Conservation (phyloP, 2,888 invertebrate genomes). For the Plemyria rubiginata region DNA sequence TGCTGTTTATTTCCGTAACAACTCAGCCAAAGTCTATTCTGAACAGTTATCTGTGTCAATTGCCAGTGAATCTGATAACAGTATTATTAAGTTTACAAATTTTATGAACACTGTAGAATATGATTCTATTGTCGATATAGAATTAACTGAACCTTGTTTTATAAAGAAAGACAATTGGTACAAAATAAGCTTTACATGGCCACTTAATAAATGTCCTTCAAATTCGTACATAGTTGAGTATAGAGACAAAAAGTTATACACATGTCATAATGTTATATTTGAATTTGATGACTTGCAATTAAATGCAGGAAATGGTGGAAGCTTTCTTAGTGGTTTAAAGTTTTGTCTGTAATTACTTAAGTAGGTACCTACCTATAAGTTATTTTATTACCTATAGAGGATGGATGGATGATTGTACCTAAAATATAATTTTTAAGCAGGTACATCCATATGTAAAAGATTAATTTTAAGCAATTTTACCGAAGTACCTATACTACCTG, state of each 20-base stretch:
- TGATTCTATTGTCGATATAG: constrained; percentile 73
- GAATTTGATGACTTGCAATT: constrained; percentile 73
- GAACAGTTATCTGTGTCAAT: constrained; percentile 73
- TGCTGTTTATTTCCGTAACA: constrained; percentile 64
- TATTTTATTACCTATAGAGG: neutral
- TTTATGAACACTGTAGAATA: constrained; percentile 72
- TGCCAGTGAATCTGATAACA: constrained; percentile 66
- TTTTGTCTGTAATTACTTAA: constrained; percentile 78
- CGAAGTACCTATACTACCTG: too few species aligned
- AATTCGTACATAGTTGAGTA: constrained; percentile 74
- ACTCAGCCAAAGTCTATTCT: constrained; percentile 63
- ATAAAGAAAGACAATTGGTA: constrained; percentile 77
- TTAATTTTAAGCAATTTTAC: too few species aligned
- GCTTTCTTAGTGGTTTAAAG: constrained; percentile 75
- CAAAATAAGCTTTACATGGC: constrained; percentile 74
- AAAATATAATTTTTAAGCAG: neutral
- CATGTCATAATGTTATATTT: constrained; percentile 66
- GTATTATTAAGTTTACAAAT: constrained; percentile 63
- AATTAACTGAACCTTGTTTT: constrained; percentile 71
- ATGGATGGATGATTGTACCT: neutral
- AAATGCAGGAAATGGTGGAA: constrained; percentile 61
- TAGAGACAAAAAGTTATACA: constrained; percentile 61
- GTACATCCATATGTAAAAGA: too few species aligned
- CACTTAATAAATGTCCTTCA: constrained; percentile 57
- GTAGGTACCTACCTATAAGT: too few species aligned